phyloP scores from a whole-genome alignment of 2,888 invertebrate species.

The Amblyjoppa proteus region DNA sequence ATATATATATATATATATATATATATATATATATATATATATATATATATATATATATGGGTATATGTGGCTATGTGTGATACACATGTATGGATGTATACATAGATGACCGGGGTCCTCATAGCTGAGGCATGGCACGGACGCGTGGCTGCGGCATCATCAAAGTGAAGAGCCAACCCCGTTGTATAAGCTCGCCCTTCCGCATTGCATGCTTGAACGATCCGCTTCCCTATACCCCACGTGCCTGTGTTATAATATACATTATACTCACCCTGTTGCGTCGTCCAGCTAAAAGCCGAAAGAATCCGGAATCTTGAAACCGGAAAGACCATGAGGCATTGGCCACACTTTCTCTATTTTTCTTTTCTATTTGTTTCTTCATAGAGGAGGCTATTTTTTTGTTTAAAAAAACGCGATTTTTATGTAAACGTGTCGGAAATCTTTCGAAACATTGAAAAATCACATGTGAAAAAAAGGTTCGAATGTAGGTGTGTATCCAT shows the following conservation, averaged over 20 bases:
- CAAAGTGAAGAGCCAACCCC: slow-evolving; percentile 56
- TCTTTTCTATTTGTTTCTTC: neutral
- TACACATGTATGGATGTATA: neutral
- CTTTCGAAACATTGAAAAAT: too few species aligned
- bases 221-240: slow-evolving; percentile 28
- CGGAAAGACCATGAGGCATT: neutral
- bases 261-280: slow-evolving; percentile 29
- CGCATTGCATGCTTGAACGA: slow-evolving; percentile 54
- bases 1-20: neutral
- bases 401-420: too few species aligned
- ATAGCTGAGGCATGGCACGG: neutral
- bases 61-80: neutral
- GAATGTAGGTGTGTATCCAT: too few species aligned
- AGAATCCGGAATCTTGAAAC: neutral
- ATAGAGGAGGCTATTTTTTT: neutral
- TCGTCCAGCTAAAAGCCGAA: slow-evolving; percentile 17
- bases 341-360: neutral
- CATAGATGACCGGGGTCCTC: neutral
- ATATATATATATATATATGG: neutral
- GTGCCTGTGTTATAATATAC: neutral
- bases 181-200: slow-evolving; percentile 53
- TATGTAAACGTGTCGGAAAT: too few species aligned
- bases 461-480: too few species aligned
- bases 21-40: neutral
- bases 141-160: slow-evolving; percentile 38